Evolutionary conservation across 2,888 invertebrate species (phyloP).

Genomic region (Athalia rosae): DNA sequence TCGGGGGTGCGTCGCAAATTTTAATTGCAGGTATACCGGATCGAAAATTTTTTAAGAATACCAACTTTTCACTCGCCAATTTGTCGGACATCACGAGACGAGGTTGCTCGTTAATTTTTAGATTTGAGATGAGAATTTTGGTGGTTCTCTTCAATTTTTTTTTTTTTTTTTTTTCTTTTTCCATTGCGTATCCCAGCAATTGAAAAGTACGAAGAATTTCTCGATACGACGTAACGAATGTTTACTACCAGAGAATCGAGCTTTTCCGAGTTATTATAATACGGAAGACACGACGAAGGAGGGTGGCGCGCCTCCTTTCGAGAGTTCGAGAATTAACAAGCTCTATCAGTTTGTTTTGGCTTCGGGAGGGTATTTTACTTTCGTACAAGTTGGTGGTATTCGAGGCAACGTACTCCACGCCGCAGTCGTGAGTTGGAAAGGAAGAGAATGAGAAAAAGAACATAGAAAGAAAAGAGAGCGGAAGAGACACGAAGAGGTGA

Average conservation of each 20-base stretch:
- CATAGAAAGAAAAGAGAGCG: too few species aligned
- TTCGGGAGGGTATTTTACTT: constrained; percentile 23
- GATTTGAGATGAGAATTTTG: not conserved
- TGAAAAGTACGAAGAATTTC: too few species aligned
- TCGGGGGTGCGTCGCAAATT: not conserved
- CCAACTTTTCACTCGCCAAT: too few species aligned
- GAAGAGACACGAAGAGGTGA: not conserved
- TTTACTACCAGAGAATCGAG: not conserved
- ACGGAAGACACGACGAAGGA: not conserved
- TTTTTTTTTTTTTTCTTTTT: not conserved
- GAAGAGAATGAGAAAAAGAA: too few species aligned
- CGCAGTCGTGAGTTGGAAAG: not conserved
- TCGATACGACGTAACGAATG: too few species aligned
- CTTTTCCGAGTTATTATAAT: constrained; percentile 7
- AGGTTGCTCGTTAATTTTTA: not conserved
- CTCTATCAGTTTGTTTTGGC: constrained; percentile 23
- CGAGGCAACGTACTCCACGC: not conserved
- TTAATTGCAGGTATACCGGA: not conserved
- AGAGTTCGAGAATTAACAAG: constrained; percentile 13
- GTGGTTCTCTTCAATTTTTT: not conserved
- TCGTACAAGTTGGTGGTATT: not conserved
- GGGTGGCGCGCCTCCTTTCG: not conserved
- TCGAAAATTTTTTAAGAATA: not conserved
- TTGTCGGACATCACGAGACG: too few species aligned
- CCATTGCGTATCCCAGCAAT: too few species aligned